Evolutionary conservation across 2,888 invertebrate genomes (phyloP), one percentile per base, ranked within the genome.

Genomic region (Platycnemis pennipes): DNA sequence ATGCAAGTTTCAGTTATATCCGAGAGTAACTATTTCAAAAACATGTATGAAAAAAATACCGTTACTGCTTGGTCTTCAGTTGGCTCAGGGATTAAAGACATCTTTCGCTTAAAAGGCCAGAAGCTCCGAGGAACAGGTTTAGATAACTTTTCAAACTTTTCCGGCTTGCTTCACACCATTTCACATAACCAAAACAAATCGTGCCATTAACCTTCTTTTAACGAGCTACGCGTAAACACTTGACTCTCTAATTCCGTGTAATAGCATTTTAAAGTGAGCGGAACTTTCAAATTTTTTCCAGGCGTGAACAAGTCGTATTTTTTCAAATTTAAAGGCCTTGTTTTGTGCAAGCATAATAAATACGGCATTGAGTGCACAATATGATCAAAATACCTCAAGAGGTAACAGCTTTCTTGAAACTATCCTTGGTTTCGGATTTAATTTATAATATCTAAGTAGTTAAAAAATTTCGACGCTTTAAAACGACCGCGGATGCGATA

Each of bases 31-130:
- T 37, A 37, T 63, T n/a, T 13, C 13, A 77, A 37, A 77, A 37
- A 77, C 11, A 37, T 31, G 11, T 37, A 37, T 37, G 77, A 11
- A 77, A 37, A 8, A 77, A 69, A 37, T 77, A 77, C 77, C 77
- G 77, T 37, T 37, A 77, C 69, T 44, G 49, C 91, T 91, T 91
- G 91, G 16, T 91, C 91, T 37, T 91, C 91, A 2, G 56, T 63
- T 13, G 56, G 63, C 19, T 91, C 91, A 19, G 8, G 91, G 44
- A 91, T 63, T 26, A 63, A 63, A n/a, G 91, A 42, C 91, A 91
- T 91, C 11, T 91, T 69, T 91, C 63, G 16, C 45, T 26, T 0
- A 26, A n/a, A 8, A 11, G 2, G 13, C 63, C 0, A 37, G 42
- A 91, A 44, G 44, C 31, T 63, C 63, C 26, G 44, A 91, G 26